Base-by-base conservation (phyloP, 2,888 invertebrate genomes). In the Drosophila melanosoma region DNA sequence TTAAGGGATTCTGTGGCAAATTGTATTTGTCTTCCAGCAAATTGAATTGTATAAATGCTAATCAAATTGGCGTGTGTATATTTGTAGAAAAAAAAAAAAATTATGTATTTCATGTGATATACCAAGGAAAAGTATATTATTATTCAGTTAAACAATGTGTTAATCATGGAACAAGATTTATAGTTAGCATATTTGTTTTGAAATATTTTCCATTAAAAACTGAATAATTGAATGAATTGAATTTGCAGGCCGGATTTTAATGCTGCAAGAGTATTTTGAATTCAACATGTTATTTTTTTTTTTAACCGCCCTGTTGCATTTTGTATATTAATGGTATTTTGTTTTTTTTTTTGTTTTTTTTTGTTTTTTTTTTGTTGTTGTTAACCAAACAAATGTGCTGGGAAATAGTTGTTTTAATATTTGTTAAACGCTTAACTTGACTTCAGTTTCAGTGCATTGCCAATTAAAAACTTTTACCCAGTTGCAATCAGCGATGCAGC, bases 381-480 rank as follows among this genome's bases (percentile, higher is more conserved):
- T 32, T 49, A 59, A 36, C 69, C 38, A 49, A 57, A 38, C 36
- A 66, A 69, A 69, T 74, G 67, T 66, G 63, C 67, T 53, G 1
- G 15, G 23, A 45, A 7, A 70, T 71, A 71, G 69, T 69, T 73
- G 65, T 69, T 76, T 76, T 69, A 54, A 59, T 74, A 62, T 76
- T 81, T 83, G 65, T 54, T 67, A 62, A 56, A 68, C 75, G 77
- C 74, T 87, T 74, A 80, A 74, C 69, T 77, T 75, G 69, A 62
- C 60, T 76, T 62, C 72, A 68, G 63, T 76, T 79, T 65, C 49
- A 53, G 56, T 40, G 56, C 61, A 49, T 58, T 63, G 75, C 84
- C 84, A 84, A 84, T 84, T 87, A 84, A 76, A 82, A 87, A 73
- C 59, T 87, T 87, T 80, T 61, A 35, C 53, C 58, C 71, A 52